A percentile compares a stretch with the other conserved stretches of the same genome.
Conservation (phyloP, 2,888 invertebrate genomes). For the Sarcophaga rosellei region DNA sequence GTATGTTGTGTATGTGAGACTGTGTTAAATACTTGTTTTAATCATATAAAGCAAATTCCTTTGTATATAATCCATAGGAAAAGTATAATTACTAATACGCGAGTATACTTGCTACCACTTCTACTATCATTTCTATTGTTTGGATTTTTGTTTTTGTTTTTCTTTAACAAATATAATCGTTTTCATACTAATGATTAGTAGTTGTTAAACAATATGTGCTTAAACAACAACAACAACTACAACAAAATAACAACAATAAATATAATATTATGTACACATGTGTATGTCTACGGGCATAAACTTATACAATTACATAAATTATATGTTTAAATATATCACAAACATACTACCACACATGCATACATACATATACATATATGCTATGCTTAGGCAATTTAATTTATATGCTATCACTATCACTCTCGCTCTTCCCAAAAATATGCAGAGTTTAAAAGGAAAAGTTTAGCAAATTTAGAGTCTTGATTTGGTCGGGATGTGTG, state of each 20-base stretch:
- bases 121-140: not conserved
- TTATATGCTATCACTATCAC: too few relatives aligned
- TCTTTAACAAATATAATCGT: not conserved
- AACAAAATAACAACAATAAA: not conserved
- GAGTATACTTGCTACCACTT: not conserved
- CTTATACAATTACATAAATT: conserved; percentile 18
- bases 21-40: too few relatives aligned
- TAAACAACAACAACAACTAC: too few relatives aligned
- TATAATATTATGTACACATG: not conserved
- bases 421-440: too few relatives aligned
- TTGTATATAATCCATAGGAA: too few relatives aligned
- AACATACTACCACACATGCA: not conserved
- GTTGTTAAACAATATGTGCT: too few relatives aligned
- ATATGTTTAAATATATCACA: not conserved
- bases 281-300: not conserved
- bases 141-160: not conserved
- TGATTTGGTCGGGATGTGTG: too few relatives aligned
- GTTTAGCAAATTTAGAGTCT: too few relatives aligned
- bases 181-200: not conserved
- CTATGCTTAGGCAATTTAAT: too few relatives aligned
- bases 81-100: too few relatives aligned
- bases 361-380: not conserved
- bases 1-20: not conserved
- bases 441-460: too few relatives aligned
- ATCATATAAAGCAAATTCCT: too few relatives aligned